A percentile compares a stretch with the other conserved stretches of the same genome.
Evolutionary conservation across 2,113 vertebrate species (phyloP).

Genomic region (Prinia subflava): DNA sequence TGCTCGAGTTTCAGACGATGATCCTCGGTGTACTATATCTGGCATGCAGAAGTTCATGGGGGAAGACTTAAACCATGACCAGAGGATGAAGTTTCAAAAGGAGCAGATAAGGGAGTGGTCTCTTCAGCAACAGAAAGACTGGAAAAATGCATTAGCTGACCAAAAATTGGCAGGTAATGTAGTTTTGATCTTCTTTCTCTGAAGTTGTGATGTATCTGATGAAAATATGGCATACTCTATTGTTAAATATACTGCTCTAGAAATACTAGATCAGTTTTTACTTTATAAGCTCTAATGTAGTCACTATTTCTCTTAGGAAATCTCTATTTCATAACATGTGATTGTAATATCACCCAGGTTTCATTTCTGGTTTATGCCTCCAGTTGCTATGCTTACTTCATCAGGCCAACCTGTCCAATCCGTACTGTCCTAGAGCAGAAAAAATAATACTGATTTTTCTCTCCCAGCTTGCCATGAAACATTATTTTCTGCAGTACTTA

Average conservation of each 20-base stretch:
- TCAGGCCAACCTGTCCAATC: neutral
- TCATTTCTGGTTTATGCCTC: neutral
- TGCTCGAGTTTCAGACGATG: conserved; percentile 53
- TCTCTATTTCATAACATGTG: neutral
- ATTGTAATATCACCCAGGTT: neutral
- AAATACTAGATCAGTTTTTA: neutral
- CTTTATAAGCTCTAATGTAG: neutral
- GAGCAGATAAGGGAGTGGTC: conserved; percentile 86
- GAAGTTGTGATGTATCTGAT: neutral
- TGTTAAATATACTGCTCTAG: too few relatives aligned
- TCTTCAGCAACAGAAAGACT: conserved; percentile 80
- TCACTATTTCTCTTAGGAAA: neutral
- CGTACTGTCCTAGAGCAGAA: neutral
- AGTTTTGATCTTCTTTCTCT: neutral
- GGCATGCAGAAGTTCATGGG: conserved; percentile 83
- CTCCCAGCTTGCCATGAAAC: neutral
- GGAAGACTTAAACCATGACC: conserved; percentile 75
- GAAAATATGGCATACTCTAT: neutral
- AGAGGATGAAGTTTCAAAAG: conserved; percentile 77
- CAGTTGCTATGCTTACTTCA: neutral
- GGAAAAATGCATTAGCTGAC: conserved; percentile 49
- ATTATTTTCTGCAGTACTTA: neutral
- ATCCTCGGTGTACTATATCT: conserved; percentile 67
- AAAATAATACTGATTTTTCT: neutral
- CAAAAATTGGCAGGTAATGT: conserved; percentile 72